Conservation (phyloP, 2,888 invertebrate species). For the Galerucella nymphaeae region DNA sequence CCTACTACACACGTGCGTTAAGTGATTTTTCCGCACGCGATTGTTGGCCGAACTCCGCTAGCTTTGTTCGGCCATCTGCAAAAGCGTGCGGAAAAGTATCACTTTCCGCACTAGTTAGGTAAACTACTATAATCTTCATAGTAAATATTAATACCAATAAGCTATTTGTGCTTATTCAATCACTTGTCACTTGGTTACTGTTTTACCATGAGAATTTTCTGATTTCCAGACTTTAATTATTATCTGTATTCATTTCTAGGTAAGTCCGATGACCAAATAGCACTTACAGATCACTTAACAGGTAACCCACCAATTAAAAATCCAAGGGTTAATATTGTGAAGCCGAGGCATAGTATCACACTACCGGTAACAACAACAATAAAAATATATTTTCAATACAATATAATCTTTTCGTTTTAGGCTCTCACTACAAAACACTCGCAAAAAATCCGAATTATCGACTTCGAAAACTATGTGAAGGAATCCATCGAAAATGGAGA, state of each 20-base stretch:
- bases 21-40: no score
- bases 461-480: conserved; percentile 63
- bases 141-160: no score
- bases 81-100: no score
- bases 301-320: neutral
- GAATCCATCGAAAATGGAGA: conserved; percentile 55
- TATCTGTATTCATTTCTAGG: conserved; percentile 19
- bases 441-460: conserved; percentile 55
- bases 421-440: conserved; percentile 36
- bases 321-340: conserved; percentile 5
- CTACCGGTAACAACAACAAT: conserved; percentile 13
- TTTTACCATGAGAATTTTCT: no score
- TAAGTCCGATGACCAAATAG: conserved; percentile 18
- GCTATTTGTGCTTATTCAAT: no score
- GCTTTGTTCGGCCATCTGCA: no score
- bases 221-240: neutral
- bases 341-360: conserved; percentile 11
- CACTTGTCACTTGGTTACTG: no score
- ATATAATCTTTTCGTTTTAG: neutral
- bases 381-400: neutral
- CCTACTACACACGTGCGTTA: no score
- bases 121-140: no score
- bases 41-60: no score
- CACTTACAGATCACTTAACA: conserved; percentile 20
- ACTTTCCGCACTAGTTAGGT: no score